These are phyloP conservation scores for Seriola rivoliana DNA, from an alignment of 2,113 vertebrate genomes.

Conservation along the genomic window DNA sequence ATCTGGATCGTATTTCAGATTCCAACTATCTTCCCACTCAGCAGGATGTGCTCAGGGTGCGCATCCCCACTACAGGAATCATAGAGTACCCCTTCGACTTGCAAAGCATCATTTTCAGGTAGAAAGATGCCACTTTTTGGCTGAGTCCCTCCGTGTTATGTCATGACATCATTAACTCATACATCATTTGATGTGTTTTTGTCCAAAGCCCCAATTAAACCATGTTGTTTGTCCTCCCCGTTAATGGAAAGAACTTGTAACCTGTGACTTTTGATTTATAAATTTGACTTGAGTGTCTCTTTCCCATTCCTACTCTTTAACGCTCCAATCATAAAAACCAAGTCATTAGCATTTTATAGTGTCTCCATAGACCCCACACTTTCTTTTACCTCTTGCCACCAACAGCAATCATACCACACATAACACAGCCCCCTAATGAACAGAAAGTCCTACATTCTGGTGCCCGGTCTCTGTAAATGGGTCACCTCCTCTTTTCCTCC, in stretches of 20 bases:
- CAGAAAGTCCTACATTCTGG: conserved; percentile 78
- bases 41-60: conserved; percentile 97
- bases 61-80: conserved; percentile 98
- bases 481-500: conserved; percentile 76
- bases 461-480: conserved; percentile 77
- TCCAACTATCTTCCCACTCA: conserved; percentile 96
- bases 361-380: background rate
- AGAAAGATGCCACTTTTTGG: conserved; percentile 64
- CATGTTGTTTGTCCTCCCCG: background rate
- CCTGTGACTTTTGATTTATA: conserved; percentile 1
- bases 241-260: conserved; percentile 14
- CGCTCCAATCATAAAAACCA: background rate
- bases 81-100: conserved; percentile 99
- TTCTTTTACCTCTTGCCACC: conserved; percentile 38
- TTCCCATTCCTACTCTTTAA: conserved; percentile 5
- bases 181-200: conserved; percentile 43
- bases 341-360: conserved; percentile 6
- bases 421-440: conserved; percentile 49
- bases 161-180: conserved; percentile 49
- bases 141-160: conserved; percentile 39
- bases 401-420: conserved; percentile 35
- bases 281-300: conserved; percentile 14
- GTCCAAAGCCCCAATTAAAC: conserved; percentile 17
- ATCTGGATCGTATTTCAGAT: conserved; percentile 96
- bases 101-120: conserved; percentile 99